A percentile compares a stretch with the other conserved stretches of the same genome.
Evolutionary conservation across 1,140 invertebrate species (phyloP).

Genomic region (Eufriesea mexicana): DNA sequence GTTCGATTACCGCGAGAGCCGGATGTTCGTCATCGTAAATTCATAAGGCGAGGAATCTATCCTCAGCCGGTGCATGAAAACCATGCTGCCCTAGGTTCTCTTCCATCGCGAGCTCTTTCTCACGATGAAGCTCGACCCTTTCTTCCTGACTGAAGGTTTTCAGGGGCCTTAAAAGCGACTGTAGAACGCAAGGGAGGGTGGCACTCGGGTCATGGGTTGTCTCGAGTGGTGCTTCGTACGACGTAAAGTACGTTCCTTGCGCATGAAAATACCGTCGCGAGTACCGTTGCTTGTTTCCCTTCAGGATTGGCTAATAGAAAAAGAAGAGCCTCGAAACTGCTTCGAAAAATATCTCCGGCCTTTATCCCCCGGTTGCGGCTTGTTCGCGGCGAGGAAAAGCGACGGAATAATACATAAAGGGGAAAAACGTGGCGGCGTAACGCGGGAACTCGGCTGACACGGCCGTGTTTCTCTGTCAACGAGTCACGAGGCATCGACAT

Average conservation of each 20-base stretch:
- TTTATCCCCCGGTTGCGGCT: background rate
- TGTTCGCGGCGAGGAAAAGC: background rate
- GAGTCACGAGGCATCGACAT: slow-evolving; percentile 5
- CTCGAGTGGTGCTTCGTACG: slow-evolving; percentile 57
- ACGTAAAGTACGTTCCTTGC: slow-evolving; percentile 46
- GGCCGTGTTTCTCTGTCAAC: slow-evolving; percentile 1
- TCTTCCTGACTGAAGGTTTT: slow-evolving; percentile 11
- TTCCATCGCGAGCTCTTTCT: background rate
- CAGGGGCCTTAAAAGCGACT: slow-evolving; percentile 39
- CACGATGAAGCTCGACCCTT: background rate
- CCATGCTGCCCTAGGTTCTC: background rate
- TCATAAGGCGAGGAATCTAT: too few relatives aligned
- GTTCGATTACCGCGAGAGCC: too few relatives aligned
- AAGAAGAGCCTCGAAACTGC: background rate
- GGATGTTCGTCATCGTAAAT: too few relatives aligned
- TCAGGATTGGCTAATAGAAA: slow-evolving; percentile 22
- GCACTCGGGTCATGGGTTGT: slow-evolving; percentile 54
- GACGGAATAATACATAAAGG: too few relatives aligned
- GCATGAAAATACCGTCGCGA: slow-evolving; percentile 39
- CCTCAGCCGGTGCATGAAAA: too few relatives aligned
- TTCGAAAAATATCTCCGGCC: background rate
- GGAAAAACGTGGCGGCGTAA: too few relatives aligned
- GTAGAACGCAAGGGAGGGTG: slow-evolving; percentile 39
- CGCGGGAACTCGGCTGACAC: background rate
- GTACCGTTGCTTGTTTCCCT: slow-evolving; percentile 38